Evolutionary conservation across 2,113 vertebrate species (phyloP).

Genomic region (Collichthys lucidus): DNA sequence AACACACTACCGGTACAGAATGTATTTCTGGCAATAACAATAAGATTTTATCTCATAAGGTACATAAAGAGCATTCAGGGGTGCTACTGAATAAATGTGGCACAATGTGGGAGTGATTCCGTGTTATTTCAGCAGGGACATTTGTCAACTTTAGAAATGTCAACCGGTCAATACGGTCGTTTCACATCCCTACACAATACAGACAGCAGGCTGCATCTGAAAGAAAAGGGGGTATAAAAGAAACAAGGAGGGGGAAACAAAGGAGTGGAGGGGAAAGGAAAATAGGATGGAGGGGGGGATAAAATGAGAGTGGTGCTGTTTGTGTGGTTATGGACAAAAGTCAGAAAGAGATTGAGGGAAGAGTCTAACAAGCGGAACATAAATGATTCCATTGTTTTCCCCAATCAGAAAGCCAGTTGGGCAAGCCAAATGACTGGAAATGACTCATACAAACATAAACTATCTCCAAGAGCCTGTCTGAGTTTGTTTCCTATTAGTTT

Average conservation of each 20-base stretch:
- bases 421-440: slow-evolving; percentile 52
- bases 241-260: not conserved
- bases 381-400: slow-evolving; percentile 51
- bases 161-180: slow-evolving; percentile 51
- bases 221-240: not conserved
- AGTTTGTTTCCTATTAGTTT: slow-evolving; percentile 52
- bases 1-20: not conserved
- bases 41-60: not conserved
- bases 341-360: slow-evolving; percentile 27
- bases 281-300: not conserved
- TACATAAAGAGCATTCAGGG: not conserved
- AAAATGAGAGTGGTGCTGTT: not conserved
- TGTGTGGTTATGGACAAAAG: slow-evolving; percentile 26
- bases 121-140: slow-evolving; percentile 58
- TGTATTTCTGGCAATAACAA: not conserved
- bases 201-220: not conserved
- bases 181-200: slow-evolving; percentile 24
- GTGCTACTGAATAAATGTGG: slow-evolving; percentile 16
- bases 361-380: slow-evolving; percentile 20
- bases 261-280: not conserved
- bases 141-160: slow-evolving; percentile 72
- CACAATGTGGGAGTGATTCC: slow-evolving; percentile 46
- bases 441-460: slow-evolving; percentile 65
- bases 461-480: slow-evolving; percentile 53
- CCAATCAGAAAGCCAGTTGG: slow-evolving; percentile 51